Base-by-base conservation (phyloP, 2,888 invertebrate species). In the Podotricha telesiphe region DNA sequence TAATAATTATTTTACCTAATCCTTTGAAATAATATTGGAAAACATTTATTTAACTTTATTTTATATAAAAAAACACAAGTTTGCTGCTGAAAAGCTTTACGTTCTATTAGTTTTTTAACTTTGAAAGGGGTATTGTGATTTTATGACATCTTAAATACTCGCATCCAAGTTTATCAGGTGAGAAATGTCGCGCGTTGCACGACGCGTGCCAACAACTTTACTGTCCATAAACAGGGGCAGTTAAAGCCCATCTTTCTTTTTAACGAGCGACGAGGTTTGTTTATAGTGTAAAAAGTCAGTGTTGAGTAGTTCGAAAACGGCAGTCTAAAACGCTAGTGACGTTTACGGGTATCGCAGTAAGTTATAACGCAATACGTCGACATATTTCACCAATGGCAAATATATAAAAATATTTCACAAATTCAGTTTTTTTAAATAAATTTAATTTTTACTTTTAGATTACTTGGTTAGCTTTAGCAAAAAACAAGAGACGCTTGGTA, bases 201-300 rank as follows among this genome's bases (percentile, higher is more conserved):
- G 85, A 80, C 85, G 81, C 90, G 89, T 87, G 89, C 88, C 87
- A 82, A 82, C 85, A 81, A 86, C 80, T 93, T 93, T 89, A 93
- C 84, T 87, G 88, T 83, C 90, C 87, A 92, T 93, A 93, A 93
- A 93, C 84, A 75, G 81, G 83, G 84, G 82, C 84, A 83, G 86
- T 90, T 88, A 92, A 86, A 88, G 89, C 88, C 87, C 93, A 93
- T 93, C 90, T 91, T 88, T 93, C 93, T 91, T 92, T 80, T 93
- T 93, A 93, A 93, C 89, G 92, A 89, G 75, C 87, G 75, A 75
- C 76, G 78, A 74, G 87, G 85, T 92, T 88, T 90, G 89, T 92
- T 93, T 91, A 92, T 90, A 85, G 89, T 87, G 82, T 86, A 88
- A 91, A 90, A 86, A 89, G 85, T 76, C 76, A 87, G 81, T 82